Evolutionary conservation across 1,140 invertebrate genomes (phyloP).

Genomic region (Dreissena rostriformis): DNA sequence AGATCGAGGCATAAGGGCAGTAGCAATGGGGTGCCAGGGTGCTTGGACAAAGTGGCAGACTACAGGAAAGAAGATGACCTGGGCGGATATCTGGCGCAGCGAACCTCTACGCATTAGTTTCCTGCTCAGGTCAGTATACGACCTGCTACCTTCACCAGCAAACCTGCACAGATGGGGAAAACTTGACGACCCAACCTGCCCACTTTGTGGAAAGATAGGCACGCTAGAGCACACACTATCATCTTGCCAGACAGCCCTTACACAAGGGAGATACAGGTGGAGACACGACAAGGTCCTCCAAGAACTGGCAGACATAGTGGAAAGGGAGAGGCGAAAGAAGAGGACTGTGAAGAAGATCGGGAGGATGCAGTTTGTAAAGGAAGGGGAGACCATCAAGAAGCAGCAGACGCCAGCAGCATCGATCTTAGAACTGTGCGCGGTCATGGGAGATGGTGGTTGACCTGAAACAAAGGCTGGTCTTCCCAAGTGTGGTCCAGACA

Average conservation of each 20-base stretch:
- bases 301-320: conserved; percentile 13
- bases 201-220: conserved; percentile 18
- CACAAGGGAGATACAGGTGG: conserved; percentile 24
- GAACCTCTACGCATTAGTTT: conserved; percentile 12
- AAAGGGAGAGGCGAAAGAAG: neutral
- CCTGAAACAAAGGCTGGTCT: neutral
- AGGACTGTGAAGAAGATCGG: no score
- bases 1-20: neutral
- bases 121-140: conserved; percentile 16
- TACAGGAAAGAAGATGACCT: no score
- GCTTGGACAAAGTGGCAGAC: no score
- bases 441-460: conserved; percentile 38
- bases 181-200: conserved; percentile 12
- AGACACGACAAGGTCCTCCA: conserved; percentile 27
- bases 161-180: neutral
- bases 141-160: conserved; percentile 8
- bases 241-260: conserved; percentile 10
- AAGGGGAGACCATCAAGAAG: no score
- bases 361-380: no score
- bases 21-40: neutral
- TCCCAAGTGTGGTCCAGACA: conserved; percentile 5
- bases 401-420: conserved; percentile 14
- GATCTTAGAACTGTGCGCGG: conserved; percentile 17
- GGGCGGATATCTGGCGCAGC: no score
- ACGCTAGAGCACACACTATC: conserved; percentile 3